Conservation (phyloP, 2,113 vertebrate species). For the Odocoileus hemionus region DNA sequence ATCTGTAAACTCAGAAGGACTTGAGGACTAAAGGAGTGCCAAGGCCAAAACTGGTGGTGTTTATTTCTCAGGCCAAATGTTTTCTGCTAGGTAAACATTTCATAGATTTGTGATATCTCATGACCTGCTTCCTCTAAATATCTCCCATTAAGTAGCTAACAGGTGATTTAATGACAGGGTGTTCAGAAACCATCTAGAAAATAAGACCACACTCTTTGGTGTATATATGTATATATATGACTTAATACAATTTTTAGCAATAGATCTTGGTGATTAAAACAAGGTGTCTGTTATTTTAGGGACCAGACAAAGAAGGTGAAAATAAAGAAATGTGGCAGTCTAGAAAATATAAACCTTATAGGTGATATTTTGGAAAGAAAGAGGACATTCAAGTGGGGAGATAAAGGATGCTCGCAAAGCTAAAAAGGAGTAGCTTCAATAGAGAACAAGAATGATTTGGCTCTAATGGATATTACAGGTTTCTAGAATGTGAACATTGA, state of each 20-base stretch:
- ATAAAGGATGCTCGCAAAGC: not conserved
- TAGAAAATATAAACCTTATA: not conserved
- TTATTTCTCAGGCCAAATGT: slow-evolving; percentile 16
- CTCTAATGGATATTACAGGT: not conserved
- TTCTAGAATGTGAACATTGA: not conserved
- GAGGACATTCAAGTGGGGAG: not conserved
- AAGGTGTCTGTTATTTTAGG: slow-evolving; percentile 20
- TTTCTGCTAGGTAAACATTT: not conserved
- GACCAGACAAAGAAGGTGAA: not conserved
- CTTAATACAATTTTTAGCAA: slow-evolving; percentile 2
- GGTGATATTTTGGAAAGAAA: slow-evolving; percentile 12
- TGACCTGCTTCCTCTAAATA: not conserved
- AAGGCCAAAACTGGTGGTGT: slow-evolving; percentile 17
- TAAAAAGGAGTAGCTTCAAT: not conserved
- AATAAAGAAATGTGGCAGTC: not conserved
- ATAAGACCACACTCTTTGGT: not conserved
- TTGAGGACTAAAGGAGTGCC: not conserved
- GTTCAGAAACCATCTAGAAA: slow-evolving; percentile 12
- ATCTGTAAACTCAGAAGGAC: slow-evolving; percentile 53
- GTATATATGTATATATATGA: not conserved
- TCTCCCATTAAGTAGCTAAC: not conserved
- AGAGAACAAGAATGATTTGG: not conserved
- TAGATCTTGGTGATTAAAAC: slow-evolving; percentile 37
- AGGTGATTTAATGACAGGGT: slow-evolving; percentile 1
- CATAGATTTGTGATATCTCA: not conserved